Evolutionary conservation across 2,113 vertebrate genomes (phyloP).

Genomic region (Tamias sibiricus): DNA sequence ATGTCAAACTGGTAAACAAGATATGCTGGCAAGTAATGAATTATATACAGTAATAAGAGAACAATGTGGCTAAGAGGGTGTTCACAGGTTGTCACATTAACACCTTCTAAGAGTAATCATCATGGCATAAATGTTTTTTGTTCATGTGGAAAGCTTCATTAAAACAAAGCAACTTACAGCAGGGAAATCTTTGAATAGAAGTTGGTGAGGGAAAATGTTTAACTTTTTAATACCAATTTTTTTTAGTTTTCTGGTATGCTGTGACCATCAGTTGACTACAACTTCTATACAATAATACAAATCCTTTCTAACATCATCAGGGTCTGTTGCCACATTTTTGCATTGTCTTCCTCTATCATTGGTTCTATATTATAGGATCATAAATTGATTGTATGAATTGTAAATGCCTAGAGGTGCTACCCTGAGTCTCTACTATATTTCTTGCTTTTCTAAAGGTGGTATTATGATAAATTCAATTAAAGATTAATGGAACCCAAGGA

Average conservation of each 20-base stretch:
- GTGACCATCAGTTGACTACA: background rate
- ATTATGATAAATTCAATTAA: constrained; percentile 26
- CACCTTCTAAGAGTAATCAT: constrained; percentile 64
- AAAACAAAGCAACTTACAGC: background rate
- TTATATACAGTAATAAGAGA: constrained; percentile 71
- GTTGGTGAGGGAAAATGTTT: background rate
- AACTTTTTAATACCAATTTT: too few relatives aligned
- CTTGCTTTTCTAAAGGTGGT: constrained; percentile 29
- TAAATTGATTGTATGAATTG: constrained; percentile 21
- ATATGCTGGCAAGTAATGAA: constrained; percentile 73
- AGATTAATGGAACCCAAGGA: background rate
- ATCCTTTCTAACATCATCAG: background rate
- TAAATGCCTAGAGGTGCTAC: background rate
- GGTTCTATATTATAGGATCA: background rate
- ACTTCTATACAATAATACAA: background rate
- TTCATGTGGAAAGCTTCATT: constrained; percentile 57
- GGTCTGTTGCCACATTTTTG: background rate
- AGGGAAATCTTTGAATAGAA: constrained; percentile 23
- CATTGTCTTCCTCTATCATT: background rate
- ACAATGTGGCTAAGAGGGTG: constrained; percentile 29
- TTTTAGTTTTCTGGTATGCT: background rate
- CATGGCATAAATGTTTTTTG: constrained; percentile 50
- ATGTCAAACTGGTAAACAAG: constrained; percentile 75
- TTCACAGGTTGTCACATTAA: constrained; percentile 70
- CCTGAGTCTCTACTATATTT: background rate